A percentile compares a stretch with the other conserved stretches of the same genome.
These are phyloP conservation scores for Steinernema hermaphroditum DNA, from an alignment of 2,888 invertebrate genomes.

Conservation along the genomic window DNA sequence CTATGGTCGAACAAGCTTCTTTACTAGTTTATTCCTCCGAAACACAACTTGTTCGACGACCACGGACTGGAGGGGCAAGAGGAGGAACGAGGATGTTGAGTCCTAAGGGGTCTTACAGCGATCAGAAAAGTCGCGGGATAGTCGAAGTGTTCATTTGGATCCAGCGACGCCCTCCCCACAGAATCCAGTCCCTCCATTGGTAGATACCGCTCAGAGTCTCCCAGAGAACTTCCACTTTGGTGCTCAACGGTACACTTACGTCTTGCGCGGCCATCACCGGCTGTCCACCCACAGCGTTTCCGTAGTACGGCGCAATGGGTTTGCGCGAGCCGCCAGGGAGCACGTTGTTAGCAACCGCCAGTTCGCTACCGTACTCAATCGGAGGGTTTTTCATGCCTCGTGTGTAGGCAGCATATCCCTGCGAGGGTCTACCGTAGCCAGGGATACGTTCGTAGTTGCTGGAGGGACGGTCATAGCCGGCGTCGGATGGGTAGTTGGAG, in stretches of 20 bases:
- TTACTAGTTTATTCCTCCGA: too few relatives aligned
- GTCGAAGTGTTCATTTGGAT: neutral
- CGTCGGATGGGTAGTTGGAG: neutral
- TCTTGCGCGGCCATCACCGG: neutral
- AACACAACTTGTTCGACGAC: neutral
- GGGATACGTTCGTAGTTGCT: neutral
- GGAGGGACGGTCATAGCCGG: neutral
- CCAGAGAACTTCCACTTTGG: neutral
- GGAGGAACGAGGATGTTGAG: neutral
- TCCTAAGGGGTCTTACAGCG: neutral
- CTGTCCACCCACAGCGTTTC: neutral
- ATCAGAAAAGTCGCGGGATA: neutral
- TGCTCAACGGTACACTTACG: neutral
- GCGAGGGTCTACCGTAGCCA: neutral
- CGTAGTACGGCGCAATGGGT: neutral
- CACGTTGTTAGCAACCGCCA: neutral
- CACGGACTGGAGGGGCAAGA: conserved; percentile 10
- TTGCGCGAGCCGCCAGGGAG: neutral
- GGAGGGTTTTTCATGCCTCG: conserved; percentile 8
- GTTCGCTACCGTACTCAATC: conserved; percentile 1
- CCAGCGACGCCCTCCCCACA: conserved; percentile 16
- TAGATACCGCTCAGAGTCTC: neutral
- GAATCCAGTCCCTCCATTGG: conserved; percentile 1
- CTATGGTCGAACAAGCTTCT: neutral
- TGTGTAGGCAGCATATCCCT: neutral